Base-by-base conservation (phyloP, 2,888 invertebrate genomes). In the Sminthurides aquaticus region DNA sequence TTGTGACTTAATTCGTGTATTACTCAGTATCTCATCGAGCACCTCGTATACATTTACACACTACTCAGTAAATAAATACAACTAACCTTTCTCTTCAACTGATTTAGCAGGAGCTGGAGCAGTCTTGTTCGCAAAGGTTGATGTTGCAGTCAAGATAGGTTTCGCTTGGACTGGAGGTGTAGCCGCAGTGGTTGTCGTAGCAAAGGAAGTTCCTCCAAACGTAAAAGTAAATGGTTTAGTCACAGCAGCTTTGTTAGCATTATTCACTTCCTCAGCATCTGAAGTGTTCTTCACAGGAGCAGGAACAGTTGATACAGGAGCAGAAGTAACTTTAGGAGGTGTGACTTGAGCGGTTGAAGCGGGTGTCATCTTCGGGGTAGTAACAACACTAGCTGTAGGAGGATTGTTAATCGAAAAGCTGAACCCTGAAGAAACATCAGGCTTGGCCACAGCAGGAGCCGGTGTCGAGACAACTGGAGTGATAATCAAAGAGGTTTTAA, bases 71-170 rank as follows among this genome's bases (percentile, higher is more conserved):
- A n/a, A n/a, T 8, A 52, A 52, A 52, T 5, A 20, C 20, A 15
- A 52, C 22, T 18, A 15, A 52, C 52, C 22, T 52, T 52, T 52
- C 20, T 20, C 52, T 52, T 52, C 52, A 8, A 5, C 20, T 8
- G 18, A 20, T 20, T 52, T 52, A 8, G 52, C 8, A 8, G 20
- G 15, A 8, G 20, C 22, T 15, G 60, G 11, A 3, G 60, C 20
- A 49, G 57, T 43, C 11, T 54, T 55, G 24, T 5, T 48, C 26
- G 56, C 8, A 15, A 58, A n/a, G 25, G 64, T 28, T 29, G 59
- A 11, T 0, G 60, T 25, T 34, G 60, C 27, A 25, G 5, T 54
- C 2, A 60, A 27, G 2, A 18, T 34, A 56, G 2, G 56, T 22
- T 1, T 26, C 20, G 18, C 27, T 22, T 58, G 34, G 20, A 34